Evolutionary conservation across 1,140 invertebrate genomes (phyloP), one percentile per base, ranked within the genome.

Genomic region (Euwallacea similis): DNA sequence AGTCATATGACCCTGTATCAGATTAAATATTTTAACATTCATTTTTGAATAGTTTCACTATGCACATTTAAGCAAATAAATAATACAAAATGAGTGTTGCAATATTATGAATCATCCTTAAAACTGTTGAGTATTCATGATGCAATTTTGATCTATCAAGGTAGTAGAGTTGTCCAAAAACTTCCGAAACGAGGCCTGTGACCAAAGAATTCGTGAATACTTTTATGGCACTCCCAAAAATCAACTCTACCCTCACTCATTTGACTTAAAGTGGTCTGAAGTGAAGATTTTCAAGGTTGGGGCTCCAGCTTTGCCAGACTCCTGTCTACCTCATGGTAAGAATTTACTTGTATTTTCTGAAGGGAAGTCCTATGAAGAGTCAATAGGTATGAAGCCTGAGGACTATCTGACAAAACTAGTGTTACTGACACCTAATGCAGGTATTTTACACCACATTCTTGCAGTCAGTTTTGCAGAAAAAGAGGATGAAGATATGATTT

Each of bases 261-360:
- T 96, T 81, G 94, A 96, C 82, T 88, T 97, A 0, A 90, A 93
- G 81, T 96, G 93, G 84, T 85, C 86, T 11, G 95, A 98, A 74
- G 86, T 97, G 0, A 92, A 91, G 76, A 88, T 98, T 15, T 98
- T 91, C 79, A 98, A 98, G 87, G 95, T 99, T 78, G 97, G 96
- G 41, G 94, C 95, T 0, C 94, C 96, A 0, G 87, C 93, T 2
- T 82, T 98, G 56, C 96, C 96, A 0, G 94, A 95, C 77, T 97
- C 95, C 0, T 97, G 95, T 79, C 90, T 98, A 88, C 97, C 97
- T 7, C 85, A 98, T 53, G 96, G 96, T 71, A 58, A 63, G 54
- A 44, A 15, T 15, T 7, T 9, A 10, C 13, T 15, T 44, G 7
- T 55, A 55, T 55, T 50, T 50, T 43, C 21, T n/a, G 16, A 47